Base-by-base conservation (phyloP, 2,113 vertebrate genomes). In the Burhinus bistriatus region DNA sequence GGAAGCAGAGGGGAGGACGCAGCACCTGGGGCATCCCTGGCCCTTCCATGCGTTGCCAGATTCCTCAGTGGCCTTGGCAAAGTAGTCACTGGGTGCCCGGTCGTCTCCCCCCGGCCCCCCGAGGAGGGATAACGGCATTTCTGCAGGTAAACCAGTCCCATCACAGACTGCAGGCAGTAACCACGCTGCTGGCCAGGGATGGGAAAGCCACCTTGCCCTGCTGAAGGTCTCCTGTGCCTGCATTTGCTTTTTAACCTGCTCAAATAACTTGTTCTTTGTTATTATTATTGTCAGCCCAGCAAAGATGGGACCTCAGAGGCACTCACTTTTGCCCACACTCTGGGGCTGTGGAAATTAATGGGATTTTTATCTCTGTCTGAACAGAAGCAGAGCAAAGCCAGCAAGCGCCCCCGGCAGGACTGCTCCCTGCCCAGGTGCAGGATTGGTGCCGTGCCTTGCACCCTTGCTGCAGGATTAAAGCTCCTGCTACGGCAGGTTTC, bases 141-240 rank as follows among this genome's bases (percentile, higher is more conserved):
- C 59, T 81, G 42, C 45, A 59, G 66, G 26, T 5, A 6, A 59
- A 15, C 4, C 1, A 2, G 12, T 59, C 15, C 61, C 49, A 25
- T 4, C 38, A 9, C 0, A 2, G 26, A 2, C 12, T 32, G 34
- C 29, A 23, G 65, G 34, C 22, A 59, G 36, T 1, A 13, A 16
- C 26, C 19, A 26, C 0, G 0, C 51, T 5, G 3, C 42, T 7
- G 55, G 58, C 25, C 15, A 25, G 38, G 47, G 38, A 29, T 0
- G 0, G 19, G 72, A 25, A 19, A 59, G 25, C 21, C 89, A 73
- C 44, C 42, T 62, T 3, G 2, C 36, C 29, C 47, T 57, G 61
- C 54, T 40, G 32, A 83, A 42, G 32, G 32, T 52, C 70, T 65
- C 14, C 59, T 18, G 4, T 11, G 29, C 11, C 44, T 18, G 25